Percentiles rank a stretch among this genome's conserved stretches.
phyloP scores from a whole-genome alignment of 2,113 vertebrate species.

The Hystrix brachyura region DNA sequence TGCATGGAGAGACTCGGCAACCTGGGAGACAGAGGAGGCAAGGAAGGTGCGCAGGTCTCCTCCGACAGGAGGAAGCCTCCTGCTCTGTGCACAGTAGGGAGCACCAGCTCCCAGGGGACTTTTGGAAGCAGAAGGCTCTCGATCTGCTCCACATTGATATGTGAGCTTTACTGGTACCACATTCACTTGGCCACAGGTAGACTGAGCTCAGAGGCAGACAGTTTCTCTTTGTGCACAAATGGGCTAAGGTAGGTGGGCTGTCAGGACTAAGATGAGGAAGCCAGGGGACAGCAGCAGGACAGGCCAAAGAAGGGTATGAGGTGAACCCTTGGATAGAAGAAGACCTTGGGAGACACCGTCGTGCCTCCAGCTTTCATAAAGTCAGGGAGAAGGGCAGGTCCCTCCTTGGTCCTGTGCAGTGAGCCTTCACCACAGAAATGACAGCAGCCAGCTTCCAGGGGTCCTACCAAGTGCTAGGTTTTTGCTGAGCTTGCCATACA shows the following conservation, averaged over 20 bases:
- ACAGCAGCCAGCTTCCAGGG: neutral
- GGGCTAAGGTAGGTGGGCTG: neutral
- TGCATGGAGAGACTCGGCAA: neutral
- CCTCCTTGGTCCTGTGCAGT: neutral
- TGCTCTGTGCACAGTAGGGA: neutral
- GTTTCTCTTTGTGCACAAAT: neutral
- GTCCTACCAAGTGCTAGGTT: neutral
- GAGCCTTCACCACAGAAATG: neutral
- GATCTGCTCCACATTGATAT: neutral
- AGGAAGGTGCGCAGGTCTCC: neutral
- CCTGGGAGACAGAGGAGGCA: neutral
- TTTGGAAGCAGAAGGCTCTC: neutral
- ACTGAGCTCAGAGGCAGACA: neutral
- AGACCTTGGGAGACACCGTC: neutral
- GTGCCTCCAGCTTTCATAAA: neutral
- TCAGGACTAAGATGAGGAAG: neutral
- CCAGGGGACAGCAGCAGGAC: neutral
- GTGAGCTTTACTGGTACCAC: neutral
- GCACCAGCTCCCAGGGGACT: no score
- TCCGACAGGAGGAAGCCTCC: neutral
- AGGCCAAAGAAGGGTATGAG: neutral
- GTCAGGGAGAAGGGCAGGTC: neutral
- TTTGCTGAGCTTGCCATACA: neutral
- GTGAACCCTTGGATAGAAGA: neutral
- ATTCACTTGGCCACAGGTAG: neutral